phyloP scores from a whole-genome alignment of 2,113 vertebrate genomes.

The Theristicus caerulescens region DNA sequence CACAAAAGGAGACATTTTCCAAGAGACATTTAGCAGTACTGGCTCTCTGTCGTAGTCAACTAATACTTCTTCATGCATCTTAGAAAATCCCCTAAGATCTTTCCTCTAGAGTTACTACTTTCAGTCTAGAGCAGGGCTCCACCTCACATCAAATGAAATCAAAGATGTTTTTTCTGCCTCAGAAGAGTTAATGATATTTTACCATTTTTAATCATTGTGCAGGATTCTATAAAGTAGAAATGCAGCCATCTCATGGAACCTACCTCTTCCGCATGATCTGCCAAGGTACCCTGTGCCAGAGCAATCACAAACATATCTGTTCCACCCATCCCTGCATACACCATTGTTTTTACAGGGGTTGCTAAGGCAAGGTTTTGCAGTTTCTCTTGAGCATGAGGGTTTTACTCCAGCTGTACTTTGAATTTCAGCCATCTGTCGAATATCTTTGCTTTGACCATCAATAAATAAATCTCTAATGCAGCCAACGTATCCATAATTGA shows the following conservation, averaged over 20 bases:
- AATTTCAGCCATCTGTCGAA: slow-evolving; percentile 92
- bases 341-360: slow-evolving; percentile 97
- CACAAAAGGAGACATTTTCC: background rate
- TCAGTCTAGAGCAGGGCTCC: background rate
- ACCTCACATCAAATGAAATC: background rate
- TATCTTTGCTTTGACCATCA: slow-evolving; percentile 96
- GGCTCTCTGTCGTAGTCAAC: background rate
- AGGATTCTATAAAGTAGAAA: background rate
- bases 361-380: slow-evolving; percentile 94
- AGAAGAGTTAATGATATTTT: background rate
- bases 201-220: background rate
- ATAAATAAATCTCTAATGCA: slow-evolving; percentile 98
- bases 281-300: slow-evolving; percentile 94
- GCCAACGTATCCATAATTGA: slow-evolving; percentile 98
- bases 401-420: slow-evolving; percentile 96
- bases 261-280: slow-evolving; percentile 96
- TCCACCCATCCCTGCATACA: slow-evolving; percentile 95
- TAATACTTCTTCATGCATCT: background rate
- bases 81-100: background rate
- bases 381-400: slow-evolving; percentile 93
- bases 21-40: background rate
- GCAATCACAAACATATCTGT: slow-evolving; percentile 97
- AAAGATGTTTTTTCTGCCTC: background rate
- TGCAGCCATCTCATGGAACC: background rate
- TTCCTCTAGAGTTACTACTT: background rate